A percentile compares a stretch with the other conserved stretches of the same genome.
phyloP scores from a whole-genome alignment of 2,888 invertebrate genomes.

The Agonopterix arenella region DNA sequence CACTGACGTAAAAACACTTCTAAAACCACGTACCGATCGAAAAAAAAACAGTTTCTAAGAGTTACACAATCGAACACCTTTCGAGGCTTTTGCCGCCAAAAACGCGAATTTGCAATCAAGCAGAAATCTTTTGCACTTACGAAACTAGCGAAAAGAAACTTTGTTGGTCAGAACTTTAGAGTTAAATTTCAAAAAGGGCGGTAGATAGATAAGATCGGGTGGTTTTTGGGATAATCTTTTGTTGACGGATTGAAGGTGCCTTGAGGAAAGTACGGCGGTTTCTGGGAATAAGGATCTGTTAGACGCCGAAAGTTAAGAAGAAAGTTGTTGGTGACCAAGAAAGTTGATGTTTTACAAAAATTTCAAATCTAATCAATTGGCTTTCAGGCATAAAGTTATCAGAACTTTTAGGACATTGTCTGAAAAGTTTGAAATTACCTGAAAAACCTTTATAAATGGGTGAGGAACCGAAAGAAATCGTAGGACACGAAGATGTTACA shows the following conservation, averaged over 20 bases:
- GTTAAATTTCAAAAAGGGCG: conserved; percentile 10
- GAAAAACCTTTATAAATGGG: no score
- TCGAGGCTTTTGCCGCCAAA: conserved; percentile 44
- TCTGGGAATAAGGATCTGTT: conserved; percentile 37
- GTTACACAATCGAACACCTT: conserved; percentile 71
- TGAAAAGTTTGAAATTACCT: no score
- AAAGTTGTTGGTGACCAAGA: conserved; percentile 20
- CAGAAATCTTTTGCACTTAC: conserved; percentile 35
- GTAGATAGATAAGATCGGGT: conserved; percentile 22
- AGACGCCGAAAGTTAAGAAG: conserved; percentile 30
- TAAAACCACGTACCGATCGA: conserved; percentile 28
- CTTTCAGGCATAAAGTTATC: no score
- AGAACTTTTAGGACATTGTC: no score
- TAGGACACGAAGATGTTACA: no score
- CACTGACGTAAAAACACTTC: conserved; percentile 54
- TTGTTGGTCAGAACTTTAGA: conserved; percentile 9
- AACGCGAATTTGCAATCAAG: conserved; percentile 30
- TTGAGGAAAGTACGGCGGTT: conserved; percentile 36
- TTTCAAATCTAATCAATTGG: no score
- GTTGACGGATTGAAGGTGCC: conserved; percentile 61
- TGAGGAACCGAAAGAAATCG: no score
- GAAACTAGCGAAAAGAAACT: conserved; percentile 11
- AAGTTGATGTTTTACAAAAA: not conserved
- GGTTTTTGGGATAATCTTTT: conserved; percentile 66
- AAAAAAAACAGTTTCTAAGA: conserved; percentile 25